Percentiles rank a stretch among this genome's conserved stretches.
Evolutionary conservation across 2,888 invertebrate species (phyloP).

Genomic region (Pseudococcus longispinus): DNA sequence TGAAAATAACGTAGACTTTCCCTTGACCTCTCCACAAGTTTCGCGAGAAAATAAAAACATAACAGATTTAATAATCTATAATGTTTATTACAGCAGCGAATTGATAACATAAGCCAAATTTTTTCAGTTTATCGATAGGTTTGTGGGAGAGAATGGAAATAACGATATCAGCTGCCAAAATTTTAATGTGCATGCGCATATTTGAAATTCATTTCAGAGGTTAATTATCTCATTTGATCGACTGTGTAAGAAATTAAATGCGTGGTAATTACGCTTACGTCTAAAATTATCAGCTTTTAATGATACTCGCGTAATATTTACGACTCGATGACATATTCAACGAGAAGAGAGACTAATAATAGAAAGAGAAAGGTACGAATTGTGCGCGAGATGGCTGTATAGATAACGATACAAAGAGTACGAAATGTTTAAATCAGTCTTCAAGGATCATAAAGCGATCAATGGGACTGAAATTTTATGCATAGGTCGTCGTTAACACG

Average conservation of each 20-base stretch:
- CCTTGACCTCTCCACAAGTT: too few relatives aligned
- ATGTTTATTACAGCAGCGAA: too few relatives aligned
- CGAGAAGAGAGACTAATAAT: background rate
- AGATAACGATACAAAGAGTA: background rate
- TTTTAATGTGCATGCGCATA: background rate
- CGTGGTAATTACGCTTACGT: background rate
- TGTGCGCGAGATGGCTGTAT: background rate
- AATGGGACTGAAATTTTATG: background rate
- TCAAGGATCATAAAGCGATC: background rate
- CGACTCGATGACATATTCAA: background rate
- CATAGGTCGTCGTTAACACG: background rate
- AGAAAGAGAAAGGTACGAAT: conserved; percentile 13
- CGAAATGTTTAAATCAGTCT: conserved; percentile 5
- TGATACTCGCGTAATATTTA: background rate
- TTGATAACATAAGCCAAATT: too few relatives aligned
- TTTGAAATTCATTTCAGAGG: background rate
- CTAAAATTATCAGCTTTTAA: background rate
- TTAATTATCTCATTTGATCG: background rate
- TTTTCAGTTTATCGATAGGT: background rate
- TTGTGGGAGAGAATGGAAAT: background rate
- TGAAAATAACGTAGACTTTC: too few relatives aligned
- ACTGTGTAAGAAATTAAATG: background rate
- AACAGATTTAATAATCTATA: too few relatives aligned
- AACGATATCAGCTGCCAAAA: background rate
- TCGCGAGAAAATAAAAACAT: too few relatives aligned